Evolutionary conservation across 1,140 invertebrate genomes (phyloP).

Genomic region (Macrostomum lignano): DNA sequence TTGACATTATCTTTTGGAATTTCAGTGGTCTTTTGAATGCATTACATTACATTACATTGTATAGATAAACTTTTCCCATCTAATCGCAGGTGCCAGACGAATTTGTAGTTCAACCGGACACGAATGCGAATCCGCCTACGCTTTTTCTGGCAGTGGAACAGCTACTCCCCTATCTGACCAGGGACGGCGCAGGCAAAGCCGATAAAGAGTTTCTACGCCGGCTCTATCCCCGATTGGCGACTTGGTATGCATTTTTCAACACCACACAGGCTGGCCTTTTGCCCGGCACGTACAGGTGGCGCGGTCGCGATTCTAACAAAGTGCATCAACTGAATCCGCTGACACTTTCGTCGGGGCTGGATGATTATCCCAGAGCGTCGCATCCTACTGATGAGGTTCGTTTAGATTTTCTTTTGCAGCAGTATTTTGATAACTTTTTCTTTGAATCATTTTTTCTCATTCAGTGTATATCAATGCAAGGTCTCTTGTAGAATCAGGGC

Average conservation of each 20-base stretch:
- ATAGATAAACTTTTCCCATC: no score
- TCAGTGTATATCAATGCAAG: no score
- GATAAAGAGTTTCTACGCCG: constrained; percentile 23
- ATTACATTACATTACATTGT: no score
- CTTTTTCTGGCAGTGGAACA: constrained; percentile 55
- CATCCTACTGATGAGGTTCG: constrained; percentile 59
- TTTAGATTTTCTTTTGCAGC: no score
- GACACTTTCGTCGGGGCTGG: constrained; percentile 37
- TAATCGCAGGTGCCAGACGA: no score
- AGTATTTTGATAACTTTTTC: no score
- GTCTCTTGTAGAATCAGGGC: no score
- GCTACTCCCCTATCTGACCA: no score
- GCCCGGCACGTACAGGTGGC: constrained; percentile 40
- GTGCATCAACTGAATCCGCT: constrained; percentile 3
- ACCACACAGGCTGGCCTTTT: constrained; percentile 51
- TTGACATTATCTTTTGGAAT: no score
- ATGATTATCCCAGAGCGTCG: constrained; percentile 84
- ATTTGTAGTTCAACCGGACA: constrained; percentile 73
- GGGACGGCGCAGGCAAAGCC: no score
- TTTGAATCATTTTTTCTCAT: no score
- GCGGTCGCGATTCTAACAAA: constrained; percentile 6
- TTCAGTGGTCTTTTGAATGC: no score
- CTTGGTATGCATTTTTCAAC: constrained; percentile 86
- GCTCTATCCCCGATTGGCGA: constrained; percentile 37
- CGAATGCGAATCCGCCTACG: constrained; percentile 81